A percentile compares a stretch with the other conserved stretches of the same genome.
These are phyloP conservation scores for Cryptus viduatorius DNA, from an alignment of 2,888 invertebrate genomes.

Conservation along the genomic window DNA sequence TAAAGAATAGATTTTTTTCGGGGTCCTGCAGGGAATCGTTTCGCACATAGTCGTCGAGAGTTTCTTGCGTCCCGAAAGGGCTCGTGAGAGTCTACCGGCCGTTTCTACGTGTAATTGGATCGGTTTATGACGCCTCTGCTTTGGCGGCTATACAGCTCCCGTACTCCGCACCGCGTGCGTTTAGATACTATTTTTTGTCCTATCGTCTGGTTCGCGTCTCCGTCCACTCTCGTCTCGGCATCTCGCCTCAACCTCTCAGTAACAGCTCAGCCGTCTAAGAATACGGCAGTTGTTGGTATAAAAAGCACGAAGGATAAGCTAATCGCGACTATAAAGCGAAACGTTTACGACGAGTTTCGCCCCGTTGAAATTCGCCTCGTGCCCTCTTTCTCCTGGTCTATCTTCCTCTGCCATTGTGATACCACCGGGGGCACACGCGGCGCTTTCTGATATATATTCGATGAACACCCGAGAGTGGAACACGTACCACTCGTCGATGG, in stretches of 20 bases:
- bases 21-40: neutral
- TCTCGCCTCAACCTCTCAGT: slow-evolving; percentile 16
- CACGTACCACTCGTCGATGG: slow-evolving; percentile 50
- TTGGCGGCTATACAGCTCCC: slow-evolving; percentile 45
- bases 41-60: neutral
- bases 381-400: neutral
- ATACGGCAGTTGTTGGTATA: slow-evolving; percentile 19
- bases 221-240: neutral
- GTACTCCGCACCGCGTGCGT: slow-evolving; percentile 63
- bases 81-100: slow-evolving; percentile 29
- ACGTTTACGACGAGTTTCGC: slow-evolving; percentile 73
- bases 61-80: slow-evolving; percentile 45
- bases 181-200: slow-evolving; percentile 74
- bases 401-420: slow-evolving; percentile 6
- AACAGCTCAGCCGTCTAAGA: slow-evolving; percentile 6
- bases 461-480: slow-evolving; percentile 29
- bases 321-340: slow-evolving; percentile 76
- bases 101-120: slow-evolving; percentile 72
- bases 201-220: slow-evolving; percentile 55
- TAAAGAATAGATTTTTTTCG: no score
- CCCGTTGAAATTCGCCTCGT: slow-evolving; percentile 56
- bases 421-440: slow-evolving; percentile 1
- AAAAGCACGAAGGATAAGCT: slow-evolving; percentile 73
- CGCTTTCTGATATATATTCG: slow-evolving; percentile 32
- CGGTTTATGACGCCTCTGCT: slow-evolving; percentile 74